Base-by-base conservation (phyloP, 1,140 invertebrate genomes). In the Monochamus saltuarius region DNA sequence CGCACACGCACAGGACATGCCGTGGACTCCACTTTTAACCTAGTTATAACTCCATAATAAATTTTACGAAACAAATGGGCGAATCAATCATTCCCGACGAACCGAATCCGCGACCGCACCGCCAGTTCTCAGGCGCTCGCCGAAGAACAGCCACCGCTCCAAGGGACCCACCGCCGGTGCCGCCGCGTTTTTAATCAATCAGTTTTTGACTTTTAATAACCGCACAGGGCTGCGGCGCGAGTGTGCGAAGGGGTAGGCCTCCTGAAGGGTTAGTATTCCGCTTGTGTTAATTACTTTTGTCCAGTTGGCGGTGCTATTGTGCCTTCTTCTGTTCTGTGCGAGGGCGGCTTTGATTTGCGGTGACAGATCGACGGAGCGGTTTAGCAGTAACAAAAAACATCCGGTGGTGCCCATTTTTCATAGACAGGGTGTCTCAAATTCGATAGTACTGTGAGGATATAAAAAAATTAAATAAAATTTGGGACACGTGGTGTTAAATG, bases 161-260 rank as follows among this genome's bases (percentile, higher is more conserved):
- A 51, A 61, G 10, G 43, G 36, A 62, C 49, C 55, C 60, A 62
- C 54, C 60, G 60, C 54, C 43, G 47, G 35, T 56, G 60, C 52
- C 60, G 56, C 51, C 47, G 43, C 34, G 16, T 39, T 62, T 62
- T 62, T 62, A 62, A 62, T 62, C 60, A 62, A 62, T 62, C 60
- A 62, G 42, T 14, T 45, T 62, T 62, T 51, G 22, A 45, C 53
- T 45, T 55, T 47, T 47, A 37, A 29, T 29, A 29, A 29, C 22
- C 22, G 22, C 22, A 29, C 22, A 29, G 22, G 2, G 22, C 2
- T 29, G 22, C 22, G 53, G 38, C 42, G 56, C 34, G 11, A 45
- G 11, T 35, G 17, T 45, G 6, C 36, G 19, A 13, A 19, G 14
- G 50, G 19, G n/a, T 52, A 16, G 13, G 9, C 8, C 36, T 10